Evolutionary conservation across 2,113 vertebrate species (phyloP), one percentile per base, ranked within the genome.

Genomic region (Protobothrops mucrosquamatus): DNA sequence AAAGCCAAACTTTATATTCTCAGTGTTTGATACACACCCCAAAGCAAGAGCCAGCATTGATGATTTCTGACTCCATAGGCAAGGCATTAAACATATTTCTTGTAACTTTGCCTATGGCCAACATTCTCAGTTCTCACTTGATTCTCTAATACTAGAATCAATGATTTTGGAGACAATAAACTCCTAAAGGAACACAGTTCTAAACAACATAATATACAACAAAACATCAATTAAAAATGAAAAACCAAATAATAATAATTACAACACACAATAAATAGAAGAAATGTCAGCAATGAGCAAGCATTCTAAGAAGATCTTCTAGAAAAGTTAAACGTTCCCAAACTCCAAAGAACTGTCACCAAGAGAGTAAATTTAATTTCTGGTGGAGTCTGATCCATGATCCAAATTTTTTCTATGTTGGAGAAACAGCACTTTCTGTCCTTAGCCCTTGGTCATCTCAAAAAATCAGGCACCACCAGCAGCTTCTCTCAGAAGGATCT

Each of bases 41-140:
- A 51, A 89, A 87, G 11, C 29, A 93, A 59, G 2, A 52, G 88
- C 88, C 92, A 94, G 26, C 26, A 94, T 88, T 95, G 90, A 93
- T 48, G 91, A 0, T 9, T 85, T 46, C 59, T 55, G 34, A 29
- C 61, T 52, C 93, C 91, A 29, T 0, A 0, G 52, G 61, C 56
- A 94, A 94, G 93, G 57, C 26, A 91, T 4, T 1, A 95, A 39
- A 92, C 18, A 88, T 90, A 91, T 1, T 26, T 4, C 86, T 90
- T 56, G 81, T 90, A n/a, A 56, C 56, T 92, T 92, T 20, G 29
- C 74, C 88, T 48, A 22, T 18, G 43, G 93, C 89, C 93, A 92
- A 91, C 11, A 92, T 74, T 57, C 91, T 54, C 90, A 95, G 55
- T 51, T 92, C 85, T 59, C 56, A 69, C 87, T 34, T 89, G 64